Percentiles rank a stretch among this genome's conserved stretches.
phyloP scores from a whole-genome alignment of 2,888 invertebrate species.

The Stegana nigrithorax region DNA sequence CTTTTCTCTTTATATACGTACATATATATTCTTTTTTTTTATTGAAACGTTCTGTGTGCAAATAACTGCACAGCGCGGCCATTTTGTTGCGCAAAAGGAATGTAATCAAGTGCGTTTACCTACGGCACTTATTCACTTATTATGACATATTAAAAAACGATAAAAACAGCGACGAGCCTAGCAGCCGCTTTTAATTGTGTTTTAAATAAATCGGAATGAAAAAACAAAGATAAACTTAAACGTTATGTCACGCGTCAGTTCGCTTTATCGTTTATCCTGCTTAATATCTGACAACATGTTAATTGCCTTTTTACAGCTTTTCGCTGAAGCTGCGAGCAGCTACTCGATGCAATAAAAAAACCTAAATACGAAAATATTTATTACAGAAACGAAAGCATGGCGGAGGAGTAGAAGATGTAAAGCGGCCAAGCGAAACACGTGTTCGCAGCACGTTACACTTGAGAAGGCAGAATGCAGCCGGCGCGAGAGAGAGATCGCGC shows the following conservation, averaged over 20 bases:
- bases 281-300: background rate
- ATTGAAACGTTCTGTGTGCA: no score
- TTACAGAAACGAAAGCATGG: slow-evolving; percentile 52
- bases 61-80: background rate
- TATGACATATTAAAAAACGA: background rate
- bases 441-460: slow-evolving; percentile 57
- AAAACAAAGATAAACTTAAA: no score
- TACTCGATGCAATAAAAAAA: slow-evolving; percentile 26
- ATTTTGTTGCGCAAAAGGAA: slow-evolving; percentile 9
- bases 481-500: background rate
- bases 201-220: slow-evolving; percentile 53
- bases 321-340: no score
- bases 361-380: slow-evolving; percentile 53
- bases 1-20: background rate
- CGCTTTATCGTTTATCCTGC: background rate
- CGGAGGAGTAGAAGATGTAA: no score
- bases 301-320: slow-evolving; percentile 10
- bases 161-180: background rate
- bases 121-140: slow-evolving; percentile 11
- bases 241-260: slow-evolving; percentile 52
- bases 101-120: slow-evolving; percentile 9
- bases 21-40: background rate
- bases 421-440: slow-evolving; percentile 56
- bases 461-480: background rate
- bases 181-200: slow-evolving; percentile 39